A percentile compares a stretch with the other conserved stretches of the same genome.
These are phyloP conservation scores for Entomobrya proxima DNA, from an alignment of 2,888 invertebrate genomes.

Conservation along the genomic window DNA sequence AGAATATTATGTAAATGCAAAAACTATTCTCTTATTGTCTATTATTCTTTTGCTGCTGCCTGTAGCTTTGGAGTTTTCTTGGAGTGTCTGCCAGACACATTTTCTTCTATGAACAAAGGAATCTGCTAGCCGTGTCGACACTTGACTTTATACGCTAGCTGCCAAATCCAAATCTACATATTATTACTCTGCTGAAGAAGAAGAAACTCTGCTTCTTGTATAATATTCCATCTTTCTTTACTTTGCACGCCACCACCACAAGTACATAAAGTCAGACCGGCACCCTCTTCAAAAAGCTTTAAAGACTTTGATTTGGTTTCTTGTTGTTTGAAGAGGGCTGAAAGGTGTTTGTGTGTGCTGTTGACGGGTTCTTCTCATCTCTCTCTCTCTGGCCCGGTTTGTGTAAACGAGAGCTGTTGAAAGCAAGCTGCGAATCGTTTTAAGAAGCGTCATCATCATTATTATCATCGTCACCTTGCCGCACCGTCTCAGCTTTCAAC, in stretches of 20 bases:
- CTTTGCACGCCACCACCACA: background rate
- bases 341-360: conserved; percentile 26
- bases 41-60: background rate
- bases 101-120: background rate
- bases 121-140: background rate
- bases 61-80: background rate
- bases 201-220: no score
- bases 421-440: conserved; percentile 36
- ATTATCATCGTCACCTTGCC: conserved; percentile 2
- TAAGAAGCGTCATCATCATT: background rate
- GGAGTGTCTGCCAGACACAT: background rate
- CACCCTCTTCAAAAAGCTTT: background rate
- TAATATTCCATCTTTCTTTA: no score
- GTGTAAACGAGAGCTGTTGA: conserved; percentile 29
- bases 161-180: background rate
- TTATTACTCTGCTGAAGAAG: background rate
- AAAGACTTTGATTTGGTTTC: conserved; percentile 44
- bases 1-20: conserved; percentile 14
- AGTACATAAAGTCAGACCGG: background rate
- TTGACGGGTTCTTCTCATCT: background rate
- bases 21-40: background rate
- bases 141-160: conserved; percentile 18
- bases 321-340: conserved; percentile 36
- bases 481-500: background rate
- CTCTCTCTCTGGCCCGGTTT: no score